Conservation (phyloP, 2,888 invertebrate species). For the Empis stercorea region DNA sequence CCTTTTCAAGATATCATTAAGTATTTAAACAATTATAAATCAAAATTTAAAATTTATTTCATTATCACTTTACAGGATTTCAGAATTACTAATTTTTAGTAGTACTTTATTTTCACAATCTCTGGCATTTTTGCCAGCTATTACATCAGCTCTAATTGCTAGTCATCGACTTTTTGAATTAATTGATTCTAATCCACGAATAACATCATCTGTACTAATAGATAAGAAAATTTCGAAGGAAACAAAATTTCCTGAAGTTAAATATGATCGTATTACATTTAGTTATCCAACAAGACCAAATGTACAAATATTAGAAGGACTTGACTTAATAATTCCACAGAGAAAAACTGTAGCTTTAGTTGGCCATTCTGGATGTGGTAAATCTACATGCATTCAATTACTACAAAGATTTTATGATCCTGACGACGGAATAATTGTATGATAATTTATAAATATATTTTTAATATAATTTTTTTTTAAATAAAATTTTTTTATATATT, state of each 20-base stretch:
- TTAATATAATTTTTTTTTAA: constrained; percentile 3
- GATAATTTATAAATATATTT: constrained; percentile 7
- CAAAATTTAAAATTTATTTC: too few relatives aligned
- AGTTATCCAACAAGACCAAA: constrained; percentile 71
- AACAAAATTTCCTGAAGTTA: constrained; percentile 30
- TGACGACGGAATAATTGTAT: constrained; percentile 48
- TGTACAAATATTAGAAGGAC: constrained; percentile 55
- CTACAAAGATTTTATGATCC: constrained; percentile 71
- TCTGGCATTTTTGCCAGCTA: constrained; percentile 64
- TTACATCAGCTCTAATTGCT: constrained; percentile 56
- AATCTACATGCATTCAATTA: constrained; percentile 68
- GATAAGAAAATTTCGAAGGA: constrained; percentile 24
- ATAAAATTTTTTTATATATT: constrained; percentile 12
- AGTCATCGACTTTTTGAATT: constrained; percentile 55
- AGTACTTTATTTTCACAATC: constrained; percentile 72
- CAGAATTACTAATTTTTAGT: constrained; percentile 64
- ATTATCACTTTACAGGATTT: constrained; percentile 41
- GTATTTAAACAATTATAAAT: constrained; percentile 32
- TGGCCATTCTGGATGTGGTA: constrained; percentile 66
- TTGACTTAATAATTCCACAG: constrained; percentile 51
- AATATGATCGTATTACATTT: constrained; percentile 57
- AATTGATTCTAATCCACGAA: constrained; percentile 45
- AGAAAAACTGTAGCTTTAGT: constrained; percentile 64
- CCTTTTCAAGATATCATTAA: constrained; percentile 58
- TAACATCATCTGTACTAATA: constrained; percentile 37